A percentile compares a stretch with the other conserved stretches of the same genome.
These are phyloP conservation scores for Propithecus coquereli DNA, from an alignment of 2,113 vertebrate genomes.

Conservation along the genomic window DNA sequence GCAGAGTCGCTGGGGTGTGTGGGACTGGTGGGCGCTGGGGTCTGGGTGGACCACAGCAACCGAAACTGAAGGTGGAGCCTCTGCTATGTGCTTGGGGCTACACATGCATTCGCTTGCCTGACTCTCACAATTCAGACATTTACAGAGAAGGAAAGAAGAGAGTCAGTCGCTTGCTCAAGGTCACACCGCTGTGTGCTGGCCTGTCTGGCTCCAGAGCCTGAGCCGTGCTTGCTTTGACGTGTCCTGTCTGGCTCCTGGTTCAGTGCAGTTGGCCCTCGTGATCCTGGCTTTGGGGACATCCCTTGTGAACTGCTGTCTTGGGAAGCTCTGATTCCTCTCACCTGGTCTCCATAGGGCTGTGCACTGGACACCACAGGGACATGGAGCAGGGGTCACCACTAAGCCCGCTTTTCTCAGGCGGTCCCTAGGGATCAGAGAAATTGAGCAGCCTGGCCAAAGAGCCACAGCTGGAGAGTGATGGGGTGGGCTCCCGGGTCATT, in stretches of 20 bases:
- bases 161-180: not conserved
- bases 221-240: not conserved
- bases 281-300: not conserved
- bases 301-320: not conserved
- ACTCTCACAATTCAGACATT: not conserved
- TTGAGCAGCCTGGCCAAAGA: not conserved
- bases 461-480: not conserved
- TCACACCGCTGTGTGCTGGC: rapidly evolving
- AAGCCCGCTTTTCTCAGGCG: not conserved
- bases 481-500: rapidly evolving
- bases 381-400: not conserved
- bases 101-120: rapidly evolving
- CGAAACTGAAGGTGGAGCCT: rapidly evolving
- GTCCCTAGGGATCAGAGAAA: not conserved
- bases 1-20: not conserved
- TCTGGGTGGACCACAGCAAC: rapidly evolving
- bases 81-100: not conserved
- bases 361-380: not conserved
- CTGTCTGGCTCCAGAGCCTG: not conserved
- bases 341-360: not conserved
- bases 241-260: not conserved
- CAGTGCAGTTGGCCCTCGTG: not conserved
- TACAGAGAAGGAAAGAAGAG: not conserved
- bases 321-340: not conserved
- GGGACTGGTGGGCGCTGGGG: too few relatives aligned